Conservation (phyloP, 2,888 invertebrate species). For the Pecten maximus region DNA sequence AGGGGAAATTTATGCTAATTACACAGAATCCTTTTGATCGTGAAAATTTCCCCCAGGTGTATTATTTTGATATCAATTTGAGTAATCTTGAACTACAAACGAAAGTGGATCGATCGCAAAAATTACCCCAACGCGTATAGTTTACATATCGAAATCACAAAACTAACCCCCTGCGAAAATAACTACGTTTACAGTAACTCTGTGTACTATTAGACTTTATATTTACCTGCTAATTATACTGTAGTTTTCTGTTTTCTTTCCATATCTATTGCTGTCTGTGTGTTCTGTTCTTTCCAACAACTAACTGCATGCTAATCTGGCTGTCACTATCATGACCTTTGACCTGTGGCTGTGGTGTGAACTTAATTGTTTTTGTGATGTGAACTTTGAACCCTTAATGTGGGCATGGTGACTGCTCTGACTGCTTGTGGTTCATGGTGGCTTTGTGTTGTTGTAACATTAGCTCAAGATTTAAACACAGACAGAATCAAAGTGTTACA, state of each 20-base stretch:
- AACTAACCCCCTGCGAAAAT: too few species aligned
- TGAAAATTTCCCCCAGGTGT: too few species aligned
- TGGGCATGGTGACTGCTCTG: neutral
- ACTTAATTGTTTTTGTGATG: constrained; percentile 6
- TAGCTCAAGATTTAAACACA: constrained; percentile 16
- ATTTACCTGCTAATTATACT: neutral
- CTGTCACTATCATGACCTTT: neutral
- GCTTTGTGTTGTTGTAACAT: constrained; percentile 25
- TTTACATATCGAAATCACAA: too few species aligned
- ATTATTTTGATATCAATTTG: too few species aligned
- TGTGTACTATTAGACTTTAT: neutral
- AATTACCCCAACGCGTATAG: too few species aligned
- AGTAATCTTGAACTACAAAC: too few species aligned
- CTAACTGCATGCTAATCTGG: neutral
- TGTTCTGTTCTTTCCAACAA: neutral
- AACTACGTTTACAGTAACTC: too few species aligned
- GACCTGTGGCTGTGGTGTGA: neutral
- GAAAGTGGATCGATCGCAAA: too few species aligned
- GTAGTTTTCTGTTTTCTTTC: constrained; percentile 48
- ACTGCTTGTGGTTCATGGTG: neutral
- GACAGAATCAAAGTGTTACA: constrained; percentile 21
- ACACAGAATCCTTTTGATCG: too few species aligned
- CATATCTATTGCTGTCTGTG: constrained; percentile 39
- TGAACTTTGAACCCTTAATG: neutral
- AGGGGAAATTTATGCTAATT: too few species aligned